Conservation (phyloP, 2,113 vertebrate genomes). For the Cyprinus carpio region DNA sequence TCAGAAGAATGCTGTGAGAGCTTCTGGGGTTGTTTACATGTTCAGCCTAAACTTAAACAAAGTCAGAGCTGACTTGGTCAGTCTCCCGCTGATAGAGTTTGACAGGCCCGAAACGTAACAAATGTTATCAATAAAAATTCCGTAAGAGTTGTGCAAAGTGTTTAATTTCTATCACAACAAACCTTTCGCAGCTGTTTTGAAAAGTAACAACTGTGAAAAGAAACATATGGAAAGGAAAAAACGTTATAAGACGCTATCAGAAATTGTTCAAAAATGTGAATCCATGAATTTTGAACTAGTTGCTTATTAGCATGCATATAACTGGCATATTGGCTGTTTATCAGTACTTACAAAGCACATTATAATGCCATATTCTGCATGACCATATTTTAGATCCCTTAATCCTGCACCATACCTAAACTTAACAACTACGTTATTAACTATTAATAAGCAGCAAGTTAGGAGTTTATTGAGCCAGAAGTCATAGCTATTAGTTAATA, state of each 20-base stretch:
- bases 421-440: too few relatives aligned
- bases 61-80: conserved; percentile 53
- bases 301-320: too few relatives aligned
- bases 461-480: too few relatives aligned
- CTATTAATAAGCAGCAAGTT: too few relatives aligned
- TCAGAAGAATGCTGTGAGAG: conserved; percentile 14
- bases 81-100: conserved; percentile 48
- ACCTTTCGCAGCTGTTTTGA: neutral
- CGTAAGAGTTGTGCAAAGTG: neutral
- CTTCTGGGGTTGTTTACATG: conserved; percentile 51
- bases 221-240: neutral
- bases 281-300: too few relatives aligned
- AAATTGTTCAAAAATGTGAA: too few relatives aligned
- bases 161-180: conserved; percentile 12
- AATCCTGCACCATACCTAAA: too few relatives aligned
- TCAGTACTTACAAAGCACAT: too few relatives aligned
- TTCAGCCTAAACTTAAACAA: conserved; percentile 49
- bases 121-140: conserved; percentile 28
- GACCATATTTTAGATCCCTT: too few relatives aligned
- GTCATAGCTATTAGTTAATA: too few relatives aligned
- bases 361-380: too few relatives aligned
- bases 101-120: conserved; percentile 31
- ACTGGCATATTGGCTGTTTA: too few relatives aligned
- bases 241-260: neutral
- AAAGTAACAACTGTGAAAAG: neutral